Evolutionary conservation across 2,113 vertebrate species (phyloP), one percentile per base, ranked within the genome.

Genomic region (Sapayoa aenigma): DNA sequence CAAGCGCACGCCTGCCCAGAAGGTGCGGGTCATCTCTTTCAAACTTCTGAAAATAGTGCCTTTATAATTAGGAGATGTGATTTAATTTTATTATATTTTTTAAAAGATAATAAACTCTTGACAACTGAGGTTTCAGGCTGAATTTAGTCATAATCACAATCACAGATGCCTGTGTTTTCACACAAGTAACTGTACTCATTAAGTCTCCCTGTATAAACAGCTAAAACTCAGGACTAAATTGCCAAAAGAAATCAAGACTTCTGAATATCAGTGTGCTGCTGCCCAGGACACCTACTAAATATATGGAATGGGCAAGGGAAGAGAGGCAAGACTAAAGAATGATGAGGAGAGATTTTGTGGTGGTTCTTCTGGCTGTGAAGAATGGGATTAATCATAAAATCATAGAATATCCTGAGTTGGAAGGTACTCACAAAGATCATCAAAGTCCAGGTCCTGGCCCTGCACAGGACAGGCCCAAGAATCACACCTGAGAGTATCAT

Each of bases 141-240:
- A 95, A 96, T 96, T 89, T 88, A 95, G 93, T 95, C 77, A 14
- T 86, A 80, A 66, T 94, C 74, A 39, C 66, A 82, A 90, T 75
- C 73, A 76, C 89, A 93, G 80, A 89, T 94, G 89, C 92, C 84
- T 88, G 49, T 80, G 81, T 96, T 97, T 97, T 96, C 82, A 94
- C 86, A 88, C 71, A 94, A 94, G 71, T 68, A 83, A n/a, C 69
- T 82, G 24, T 77, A 89, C 60, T 93, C 66, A 72, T 94, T 96
- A 88, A 96, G 73, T 95, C 80, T 84, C 65, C 68, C 37, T 56
- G 42, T 62, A 85, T 92, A 96, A 97, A 95, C 86, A 95, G 75
- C 55, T 94, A 97, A 95, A 94, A 42, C n/a, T 93, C 7, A 4
- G 42, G 35, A 75, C 78, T 89, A 53, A 92, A 86, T 94, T 96